Conservation (phyloP, 1,140 invertebrate genomes). For the Macrostomum lignano region DNA sequence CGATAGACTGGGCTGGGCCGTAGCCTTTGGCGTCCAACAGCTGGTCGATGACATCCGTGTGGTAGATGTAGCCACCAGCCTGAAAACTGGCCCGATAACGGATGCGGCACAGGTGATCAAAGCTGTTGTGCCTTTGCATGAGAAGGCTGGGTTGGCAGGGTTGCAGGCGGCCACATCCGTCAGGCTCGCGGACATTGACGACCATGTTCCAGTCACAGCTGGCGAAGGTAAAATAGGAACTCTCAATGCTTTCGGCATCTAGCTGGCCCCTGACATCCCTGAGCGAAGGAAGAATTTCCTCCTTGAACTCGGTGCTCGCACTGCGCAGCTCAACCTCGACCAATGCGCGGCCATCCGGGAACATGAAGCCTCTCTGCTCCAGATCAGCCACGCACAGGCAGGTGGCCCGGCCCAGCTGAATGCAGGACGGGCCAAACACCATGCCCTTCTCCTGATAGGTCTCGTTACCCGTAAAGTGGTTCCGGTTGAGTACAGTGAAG, state of each 20-base stretch:
- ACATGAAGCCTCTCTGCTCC: slow-evolving; percentile 43
- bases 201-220: slow-evolving; percentile 54
- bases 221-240: slow-evolving; percentile 42
- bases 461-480: slow-evolving; percentile 55
- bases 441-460: slow-evolving; percentile 42
- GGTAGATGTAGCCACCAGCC: slow-evolving; percentile 39
- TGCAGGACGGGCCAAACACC: slow-evolving; percentile 44
- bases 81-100: slow-evolving; percentile 40
- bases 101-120: slow-evolving; percentile 48
- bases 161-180: too few species aligned
- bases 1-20: too few species aligned
- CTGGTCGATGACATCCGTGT: slow-evolving; percentile 47
- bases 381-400: slow-evolving; percentile 50
- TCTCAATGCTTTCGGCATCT: slow-evolving; percentile 29
- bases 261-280: too few species aligned
- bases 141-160: too few species aligned
- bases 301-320: slow-evolving; percentile 44
- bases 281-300: slow-evolving; percentile 37
- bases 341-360: slow-evolving; percentile 51
- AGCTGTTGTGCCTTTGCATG: slow-evolving; percentile 50
- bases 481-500: slow-evolving; percentile 50
- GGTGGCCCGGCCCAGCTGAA: slow-evolving; percentile 44
- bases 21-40: slow-evolving; percentile 43
- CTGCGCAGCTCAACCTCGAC: slow-evolving; percentile 48
- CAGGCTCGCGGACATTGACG: too few species aligned